Percentiles rank a stretch among this genome's conserved stretches.
These are phyloP conservation scores for Myotis planiceps DNA, from an alignment of 2,797 vertebrate genomes.

Conservation along the genomic window DNA sequence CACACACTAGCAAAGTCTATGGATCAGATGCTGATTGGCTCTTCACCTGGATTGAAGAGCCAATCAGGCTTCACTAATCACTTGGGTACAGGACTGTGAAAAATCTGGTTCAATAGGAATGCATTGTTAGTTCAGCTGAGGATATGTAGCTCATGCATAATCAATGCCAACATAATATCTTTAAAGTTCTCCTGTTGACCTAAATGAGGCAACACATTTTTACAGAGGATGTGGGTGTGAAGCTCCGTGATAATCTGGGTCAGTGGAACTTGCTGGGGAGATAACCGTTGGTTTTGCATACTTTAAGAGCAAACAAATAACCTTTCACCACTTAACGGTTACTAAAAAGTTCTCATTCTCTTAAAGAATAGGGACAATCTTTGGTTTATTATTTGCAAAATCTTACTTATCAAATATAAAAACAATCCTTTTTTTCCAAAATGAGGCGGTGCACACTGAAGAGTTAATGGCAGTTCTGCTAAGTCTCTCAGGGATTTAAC, in stretches of 20 bases:
- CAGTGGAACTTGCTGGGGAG: accelerated
- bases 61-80: not conserved
- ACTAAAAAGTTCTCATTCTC: not conserved
- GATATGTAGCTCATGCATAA: not conserved
- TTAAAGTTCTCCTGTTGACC: not conserved
- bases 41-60: not conserved
- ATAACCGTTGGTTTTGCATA: not conserved
- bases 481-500: conserved; percentile 57
- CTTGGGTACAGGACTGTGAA: not conserved
- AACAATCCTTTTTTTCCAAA: not conserved
- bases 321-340: not conserved
- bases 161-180: not conserved
- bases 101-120: not conserved
- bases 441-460: not conserved
- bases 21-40: not conserved
- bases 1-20: not conserved
- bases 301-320: not conserved
- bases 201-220: not conserved
- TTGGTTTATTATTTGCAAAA: not conserved
- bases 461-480: conserved; percentile 66
- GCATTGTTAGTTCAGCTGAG: not conserved
- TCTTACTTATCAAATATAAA: not conserved
- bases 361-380: not conserved
- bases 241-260: not conserved
- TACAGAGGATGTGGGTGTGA: not conserved